A percentile compares a stretch with the other conserved stretches of the same genome.
phyloP scores from a whole-genome alignment of 2,113 vertebrate species.

The Monarcha castaneiventris region DNA sequence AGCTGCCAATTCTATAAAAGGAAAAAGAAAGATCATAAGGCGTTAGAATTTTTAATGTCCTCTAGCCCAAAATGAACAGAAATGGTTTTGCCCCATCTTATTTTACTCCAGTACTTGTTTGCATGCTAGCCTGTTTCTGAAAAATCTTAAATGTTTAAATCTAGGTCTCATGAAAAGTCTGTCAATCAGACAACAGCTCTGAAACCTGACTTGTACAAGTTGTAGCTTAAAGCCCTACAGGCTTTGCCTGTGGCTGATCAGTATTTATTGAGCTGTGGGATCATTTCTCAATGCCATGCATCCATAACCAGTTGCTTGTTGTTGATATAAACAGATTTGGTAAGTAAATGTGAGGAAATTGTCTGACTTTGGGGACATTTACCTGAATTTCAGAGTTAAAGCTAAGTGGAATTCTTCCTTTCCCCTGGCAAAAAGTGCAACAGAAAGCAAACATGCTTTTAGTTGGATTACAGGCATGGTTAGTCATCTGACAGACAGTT shows the following conservation, averaged over 20 bases:
- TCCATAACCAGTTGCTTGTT: slow-evolving; percentile 15
- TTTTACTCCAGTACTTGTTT: neutral
- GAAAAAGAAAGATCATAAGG: neutral
- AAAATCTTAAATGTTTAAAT: slow-evolving; percentile 22
- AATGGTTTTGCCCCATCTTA: neutral
- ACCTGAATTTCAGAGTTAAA: slow-evolving; percentile 48
- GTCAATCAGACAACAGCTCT: slow-evolving; percentile 3
- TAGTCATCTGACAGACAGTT: slow-evolving; percentile 67
- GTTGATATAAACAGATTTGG: slow-evolving; percentile 10
- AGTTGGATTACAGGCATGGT: slow-evolving; percentile 44
- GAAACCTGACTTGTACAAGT: slow-evolving; percentile 44
- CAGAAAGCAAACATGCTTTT: slow-evolving; percentile 54
- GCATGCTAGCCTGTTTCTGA: neutral
- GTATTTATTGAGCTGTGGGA: slow-evolving; percentile 41
- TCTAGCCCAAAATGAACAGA: neutral
- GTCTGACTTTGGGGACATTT: slow-evolving; percentile 13
- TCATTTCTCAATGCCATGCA: neutral
- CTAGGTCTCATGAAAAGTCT: slow-evolving; percentile 9
- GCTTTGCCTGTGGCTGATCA: slow-evolving; percentile 47
- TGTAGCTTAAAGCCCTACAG: slow-evolving; percentile 22
- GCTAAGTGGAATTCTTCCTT: slow-evolving; percentile 39
- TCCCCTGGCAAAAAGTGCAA: slow-evolving; percentile 13
- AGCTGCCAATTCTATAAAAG: neutral
- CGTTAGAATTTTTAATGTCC: neutral
- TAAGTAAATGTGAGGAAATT: slow-evolving; percentile 41